phyloP scores from a whole-genome alignment of 2,888 invertebrate genomes.

The Cephus runcator region DNA sequence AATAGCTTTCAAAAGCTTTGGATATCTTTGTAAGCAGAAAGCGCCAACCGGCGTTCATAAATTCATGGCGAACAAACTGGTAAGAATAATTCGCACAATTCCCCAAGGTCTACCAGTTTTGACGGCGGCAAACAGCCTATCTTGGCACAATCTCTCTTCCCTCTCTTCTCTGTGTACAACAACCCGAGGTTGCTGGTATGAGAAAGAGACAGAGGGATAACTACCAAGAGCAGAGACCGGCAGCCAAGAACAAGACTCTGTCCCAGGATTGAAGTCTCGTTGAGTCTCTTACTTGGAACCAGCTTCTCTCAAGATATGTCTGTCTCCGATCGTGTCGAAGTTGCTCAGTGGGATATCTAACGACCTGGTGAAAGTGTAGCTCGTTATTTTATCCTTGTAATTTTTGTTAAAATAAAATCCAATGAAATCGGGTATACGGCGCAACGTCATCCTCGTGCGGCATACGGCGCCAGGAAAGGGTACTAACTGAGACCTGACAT shows the following conservation, averaged over 20 bases:
- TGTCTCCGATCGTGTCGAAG: neutral
- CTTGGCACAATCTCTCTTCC: conserved; percentile 54
- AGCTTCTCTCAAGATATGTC: neutral
- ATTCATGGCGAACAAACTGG: conserved; percentile 57
- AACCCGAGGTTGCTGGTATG: neutral
- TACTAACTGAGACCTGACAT: neutral
- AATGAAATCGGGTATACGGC: conserved; percentile 6
- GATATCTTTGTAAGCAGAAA: neutral
- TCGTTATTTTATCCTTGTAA: conserved; percentile 38
- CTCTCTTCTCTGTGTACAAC: conserved; percentile 17
- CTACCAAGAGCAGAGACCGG: neutral
- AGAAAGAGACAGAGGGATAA: neutral
- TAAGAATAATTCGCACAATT: conserved; percentile 65
- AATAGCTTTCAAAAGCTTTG: neutral
- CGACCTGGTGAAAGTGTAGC: neutral
- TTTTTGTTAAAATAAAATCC: conserved; percentile 36
- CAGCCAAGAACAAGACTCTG: neutral
- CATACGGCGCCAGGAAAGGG: neutral
- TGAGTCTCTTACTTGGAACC: neutral
- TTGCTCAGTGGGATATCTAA: neutral
- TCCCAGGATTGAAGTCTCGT: neutral
- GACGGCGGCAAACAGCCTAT: conserved; percentile 58
- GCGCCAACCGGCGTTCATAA: conserved; percentile 39
- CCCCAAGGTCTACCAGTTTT: conserved; percentile 65
- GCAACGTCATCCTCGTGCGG: neutral